phyloP scores from a whole-genome alignment of 2,113 vertebrate genomes.

The Girardinichthys multiradiatus region DNA sequence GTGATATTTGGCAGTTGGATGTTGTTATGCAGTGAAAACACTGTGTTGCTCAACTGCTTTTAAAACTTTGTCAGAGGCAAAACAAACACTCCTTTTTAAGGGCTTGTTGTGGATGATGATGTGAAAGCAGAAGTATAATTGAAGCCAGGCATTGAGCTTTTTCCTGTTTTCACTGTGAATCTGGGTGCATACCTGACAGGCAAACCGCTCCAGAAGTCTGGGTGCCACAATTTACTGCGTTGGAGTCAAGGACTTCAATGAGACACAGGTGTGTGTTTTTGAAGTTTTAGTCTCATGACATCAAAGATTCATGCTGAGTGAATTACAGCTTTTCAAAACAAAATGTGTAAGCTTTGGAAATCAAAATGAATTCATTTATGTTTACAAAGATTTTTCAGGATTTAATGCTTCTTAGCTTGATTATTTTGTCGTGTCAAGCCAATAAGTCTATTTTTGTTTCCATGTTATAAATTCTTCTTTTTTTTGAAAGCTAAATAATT shows the following conservation, averaged over 20 bases:
- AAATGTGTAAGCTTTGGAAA: conserved; percentile 2
- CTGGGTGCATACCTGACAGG: conserved; percentile 79
- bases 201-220: conserved; percentile 92
- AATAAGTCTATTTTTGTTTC: neutral
- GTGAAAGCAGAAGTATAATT: conserved; percentile 54
- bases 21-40: conserved; percentile 12
- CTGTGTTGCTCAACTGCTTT: conserved; percentile 29
- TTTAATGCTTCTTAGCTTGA: neutral
- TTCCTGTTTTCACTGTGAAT: conserved; percentile 61
- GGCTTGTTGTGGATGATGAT: conserved; percentile 36
- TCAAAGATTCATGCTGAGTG: neutral
- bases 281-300: conserved; percentile 9
- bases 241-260: conserved; percentile 98
- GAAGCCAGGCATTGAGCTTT: conserved; percentile 54
- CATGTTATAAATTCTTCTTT: neutral
- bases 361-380: neutral
- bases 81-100: conserved; percentile 10
- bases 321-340: neutral
- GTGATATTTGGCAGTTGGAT: neutral
- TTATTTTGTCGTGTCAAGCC: neutral
- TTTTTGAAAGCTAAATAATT: neutral
- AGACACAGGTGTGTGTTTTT: conserved; percentile 89
- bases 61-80: conserved; percentile 2
- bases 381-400: neutral
- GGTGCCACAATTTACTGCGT: conserved; percentile 97